A percentile compares a stretch with the other conserved stretches of the same genome.
phyloP scores from a whole-genome alignment of 2,888 invertebrate species.

The Cylloceria caligata region DNA sequence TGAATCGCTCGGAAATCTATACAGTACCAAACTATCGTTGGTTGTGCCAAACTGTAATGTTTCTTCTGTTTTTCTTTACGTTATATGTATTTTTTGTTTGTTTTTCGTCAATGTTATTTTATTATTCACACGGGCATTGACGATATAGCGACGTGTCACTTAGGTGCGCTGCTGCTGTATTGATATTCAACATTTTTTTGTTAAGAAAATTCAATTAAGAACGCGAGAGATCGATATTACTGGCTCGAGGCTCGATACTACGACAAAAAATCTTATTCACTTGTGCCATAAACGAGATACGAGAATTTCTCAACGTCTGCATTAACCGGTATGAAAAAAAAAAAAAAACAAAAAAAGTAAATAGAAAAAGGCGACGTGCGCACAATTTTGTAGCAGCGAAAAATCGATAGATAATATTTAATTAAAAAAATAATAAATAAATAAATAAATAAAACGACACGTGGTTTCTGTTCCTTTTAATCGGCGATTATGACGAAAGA shows the following conservation, averaged over 20 bases:
- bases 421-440: constrained; percentile 48
- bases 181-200: constrained; percentile 42
- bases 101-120: constrained; percentile 71
- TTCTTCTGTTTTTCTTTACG: constrained; percentile 56
- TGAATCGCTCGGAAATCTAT: constrained; percentile 58
- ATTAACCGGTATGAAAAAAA: constrained; percentile 44
- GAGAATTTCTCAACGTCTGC: constrained; percentile 53
- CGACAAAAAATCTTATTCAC: constrained; percentile 70
- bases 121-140: constrained; percentile 75
- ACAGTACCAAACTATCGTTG: constrained; percentile 77
- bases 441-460: constrained; percentile 72
- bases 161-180: constrained; percentile 21
- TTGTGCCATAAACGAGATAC: constrained; percentile 78
- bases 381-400: constrained; percentile 53
- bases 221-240: constrained; percentile 44
- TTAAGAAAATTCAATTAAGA: constrained; percentile 24
- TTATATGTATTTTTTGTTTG: constrained; percentile 43
- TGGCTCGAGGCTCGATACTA: constrained; percentile 51
- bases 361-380: constrained; percentile 52
- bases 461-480: constrained; percentile 81
- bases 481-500: constrained; percentile 73
- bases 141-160: constrained; percentile 34
- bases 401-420: constrained; percentile 63
- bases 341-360: constrained; percentile 22
- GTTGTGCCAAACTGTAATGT: constrained; percentile 77